Evolutionary conservation across 2,797 vertebrate species (phyloP).

Genomic region (Tokudaia muenninki): DNA sequence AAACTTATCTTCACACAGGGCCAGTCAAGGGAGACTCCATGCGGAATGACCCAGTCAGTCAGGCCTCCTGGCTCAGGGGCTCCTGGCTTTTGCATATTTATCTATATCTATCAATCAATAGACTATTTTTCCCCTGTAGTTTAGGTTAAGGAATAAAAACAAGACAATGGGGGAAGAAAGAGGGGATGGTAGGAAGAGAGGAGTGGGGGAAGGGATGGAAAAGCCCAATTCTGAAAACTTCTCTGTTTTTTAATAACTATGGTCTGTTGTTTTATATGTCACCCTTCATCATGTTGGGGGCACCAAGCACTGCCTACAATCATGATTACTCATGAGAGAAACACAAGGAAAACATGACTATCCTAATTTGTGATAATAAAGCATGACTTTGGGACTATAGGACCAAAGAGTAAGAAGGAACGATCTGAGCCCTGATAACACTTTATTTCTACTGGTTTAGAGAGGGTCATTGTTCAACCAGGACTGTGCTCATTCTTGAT

Average conservation of each 20-base stretch:
- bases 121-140: neutral
- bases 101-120: neutral
- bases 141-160: conserved; percentile 18
- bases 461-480: conserved; percentile 54
- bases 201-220: too few species aligned
- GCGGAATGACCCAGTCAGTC: fast-evolving
- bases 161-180: neutral
- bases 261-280: neutral
- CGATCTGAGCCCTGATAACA: conserved; percentile 66
- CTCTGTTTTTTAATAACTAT: neutral
- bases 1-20: neutral
- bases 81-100: neutral
- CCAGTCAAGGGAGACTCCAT: neutral
- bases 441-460: conserved; percentile 57
- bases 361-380: conserved; percentile 30
- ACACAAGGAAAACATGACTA: neutral
- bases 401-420: conserved; percentile 75
- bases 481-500: conserved; percentile 64
- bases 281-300: neutral
- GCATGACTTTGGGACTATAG: neutral
- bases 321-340: neutral
- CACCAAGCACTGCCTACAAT: neutral
- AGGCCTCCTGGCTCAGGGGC: neutral
- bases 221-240: neutral
- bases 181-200: neutral